Base-by-base conservation (phyloP, 2,113 vertebrate species). In the Lepus timidus region DNA sequence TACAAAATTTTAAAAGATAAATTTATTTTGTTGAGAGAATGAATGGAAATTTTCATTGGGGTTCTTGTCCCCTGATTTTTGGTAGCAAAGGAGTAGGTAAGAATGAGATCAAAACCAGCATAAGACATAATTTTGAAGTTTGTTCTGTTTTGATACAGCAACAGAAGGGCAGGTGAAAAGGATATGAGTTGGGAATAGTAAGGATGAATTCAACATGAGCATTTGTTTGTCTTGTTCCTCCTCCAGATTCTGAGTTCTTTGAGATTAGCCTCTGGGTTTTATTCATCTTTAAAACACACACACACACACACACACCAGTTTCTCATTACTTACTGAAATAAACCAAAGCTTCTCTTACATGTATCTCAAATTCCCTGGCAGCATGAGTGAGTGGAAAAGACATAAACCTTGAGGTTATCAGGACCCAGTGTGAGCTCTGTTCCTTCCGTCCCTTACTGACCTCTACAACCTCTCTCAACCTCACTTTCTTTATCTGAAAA, bases 1-100 rank as follows among this genome's bases (percentile, higher is more conserved):
- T 36, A 25, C 80, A 52, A 31, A 44, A 76, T 87, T 80, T 94
- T 95, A 76, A 83, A 93, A 87, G 67, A 65, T 13, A 73, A 4
- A 81, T 91, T 82, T 83, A 75, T 88, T 76, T 76, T 93, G 33
- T 85, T n/a, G 25, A 52, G 19, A 49, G 29, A 90, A 51, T 55
- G 11, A 52, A 88, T 58, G 27, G 17, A 51, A 68, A 49, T 39
- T 90, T 68, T 92, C 49, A 6, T 1, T 29, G 36, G 33, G 4
- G 49, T 52, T 83, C 61, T 89, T 44, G 44, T 85, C 88, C 33
- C 75, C 44, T 29, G 31, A 9, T 23, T 68, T 80, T 90, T 11
- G 39, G 39, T 71, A 81, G 68, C 27, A 33, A 36, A 31, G 4
- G 23, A 62, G 61, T 67, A 39, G 49, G 74, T 12, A 68, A 36